phyloP scores from a whole-genome alignment of 1,140 invertebrate species.

The Tetramorium alpestre region DNA sequence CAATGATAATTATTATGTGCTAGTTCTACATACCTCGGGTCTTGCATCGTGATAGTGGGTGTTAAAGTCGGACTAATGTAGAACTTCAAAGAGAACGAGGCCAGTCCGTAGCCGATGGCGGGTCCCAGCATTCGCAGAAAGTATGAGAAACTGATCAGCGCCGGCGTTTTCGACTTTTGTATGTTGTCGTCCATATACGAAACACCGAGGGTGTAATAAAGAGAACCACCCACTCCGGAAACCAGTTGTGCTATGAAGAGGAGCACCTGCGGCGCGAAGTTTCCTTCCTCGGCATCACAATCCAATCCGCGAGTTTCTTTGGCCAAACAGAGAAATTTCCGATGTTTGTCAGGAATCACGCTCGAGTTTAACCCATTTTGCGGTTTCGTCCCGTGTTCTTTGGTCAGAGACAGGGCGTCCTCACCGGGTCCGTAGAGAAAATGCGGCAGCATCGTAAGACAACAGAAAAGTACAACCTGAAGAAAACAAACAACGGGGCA shows the following conservation, averaged over 20 bases:
- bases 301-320: conserved; percentile 80
- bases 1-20: background rate
- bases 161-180: conserved; percentile 90
- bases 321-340: conserved; percentile 81
- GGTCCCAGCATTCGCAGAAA: conserved; percentile 91
- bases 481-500: background rate
- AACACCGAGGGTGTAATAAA: conserved; percentile 89
- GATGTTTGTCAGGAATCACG: conserved; percentile 75
- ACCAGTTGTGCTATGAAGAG: conserved; percentile 89
- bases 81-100: conserved; percentile 89
- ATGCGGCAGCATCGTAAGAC: conserved; percentile 90
- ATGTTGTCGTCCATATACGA: conserved; percentile 91
- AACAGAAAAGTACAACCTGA: conserved; percentile 88
- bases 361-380: conserved; percentile 56
- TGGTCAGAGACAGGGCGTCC: conserved; percentile 88
- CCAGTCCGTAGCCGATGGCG: conserved; percentile 90
- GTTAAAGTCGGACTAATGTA: conserved; percentile 90
- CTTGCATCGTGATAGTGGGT: conserved; percentile 89
- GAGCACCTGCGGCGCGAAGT: conserved; percentile 87
- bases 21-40: conserved; percentile 86
- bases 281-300: conserved; percentile 87
- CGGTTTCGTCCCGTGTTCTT: conserved; percentile 86
- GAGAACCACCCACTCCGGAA: conserved; percentile 88
- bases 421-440: conserved; percentile 91
- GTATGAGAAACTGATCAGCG: conserved; percentile 89